Conservation (phyloP, 2,113 vertebrate species). For the Amphiprion percula region DNA sequence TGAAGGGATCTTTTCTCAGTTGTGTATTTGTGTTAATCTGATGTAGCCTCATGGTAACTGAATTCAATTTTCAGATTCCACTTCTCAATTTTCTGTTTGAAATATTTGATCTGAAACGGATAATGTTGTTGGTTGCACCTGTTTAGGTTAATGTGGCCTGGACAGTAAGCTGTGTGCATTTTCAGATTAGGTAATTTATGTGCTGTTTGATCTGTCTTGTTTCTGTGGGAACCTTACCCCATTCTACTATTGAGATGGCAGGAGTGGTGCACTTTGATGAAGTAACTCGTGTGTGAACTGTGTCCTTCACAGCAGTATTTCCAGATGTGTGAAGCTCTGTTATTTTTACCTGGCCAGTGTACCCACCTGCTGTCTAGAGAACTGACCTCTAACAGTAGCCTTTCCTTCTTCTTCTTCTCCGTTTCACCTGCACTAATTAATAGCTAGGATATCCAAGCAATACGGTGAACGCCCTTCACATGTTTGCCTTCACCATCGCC, state of each 20-base stretch:
- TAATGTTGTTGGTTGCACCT: slow-evolving; percentile 12
- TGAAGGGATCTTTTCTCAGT: slow-evolving; percentile 4
- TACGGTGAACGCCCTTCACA: slow-evolving; percentile 55
- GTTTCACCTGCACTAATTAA: slow-evolving; percentile 52
- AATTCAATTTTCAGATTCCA: slow-evolving; percentile 20
- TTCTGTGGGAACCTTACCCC: slow-evolving; percentile 24
- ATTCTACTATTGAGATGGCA: slow-evolving; percentile 18
- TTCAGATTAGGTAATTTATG: slow-evolving; percentile 22
- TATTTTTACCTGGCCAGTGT: slow-evolving; percentile 51
- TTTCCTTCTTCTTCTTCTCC: neutral
- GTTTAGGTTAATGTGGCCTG: slow-evolving; percentile 18
- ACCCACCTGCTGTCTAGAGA: slow-evolving; percentile 42
- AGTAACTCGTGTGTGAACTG: slow-evolving; percentile 25
- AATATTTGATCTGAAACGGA: neutral
- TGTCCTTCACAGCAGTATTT: slow-evolving; percentile 33
- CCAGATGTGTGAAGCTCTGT: slow-evolving; percentile 26
- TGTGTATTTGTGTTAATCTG: slow-evolving; percentile 30
- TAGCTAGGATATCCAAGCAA: slow-evolving; percentile 67
- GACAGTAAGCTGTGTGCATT: slow-evolving; percentile 8
- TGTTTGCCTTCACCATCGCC: slow-evolving; percentile 41
- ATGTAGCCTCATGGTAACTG: slow-evolving; percentile 30
- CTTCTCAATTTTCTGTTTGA: slow-evolving; percentile 13
- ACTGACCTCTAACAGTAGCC: slow-evolving; percentile 42
- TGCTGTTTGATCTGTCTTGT: slow-evolving; percentile 16
- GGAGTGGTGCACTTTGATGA: slow-evolving; percentile 47